Base-by-base conservation (phyloP, 2,113 vertebrate genomes). In the Datnioides undecimradiatus region DNA sequence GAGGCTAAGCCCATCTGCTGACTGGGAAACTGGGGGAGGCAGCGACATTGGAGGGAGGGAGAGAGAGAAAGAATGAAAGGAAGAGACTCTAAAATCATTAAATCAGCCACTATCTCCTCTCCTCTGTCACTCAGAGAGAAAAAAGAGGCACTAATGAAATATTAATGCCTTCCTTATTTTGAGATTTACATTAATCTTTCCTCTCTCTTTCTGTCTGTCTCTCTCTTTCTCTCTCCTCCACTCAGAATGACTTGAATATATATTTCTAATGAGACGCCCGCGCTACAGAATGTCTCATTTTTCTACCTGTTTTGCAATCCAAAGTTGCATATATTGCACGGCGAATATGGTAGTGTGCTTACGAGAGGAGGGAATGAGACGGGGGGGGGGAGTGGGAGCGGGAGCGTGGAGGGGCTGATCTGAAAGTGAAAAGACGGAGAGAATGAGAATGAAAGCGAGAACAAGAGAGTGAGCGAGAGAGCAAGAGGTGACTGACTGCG, bases 121-220 rank as follows among this genome's bases (percentile, higher is more conserved):
- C 90, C 92, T 94, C 95, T 96, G 97, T 96, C 97, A 96, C 92
- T 96, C 96, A 97, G 91, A 80, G 21, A 94, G 79, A 96, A 95
- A 96, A 97, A 96, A 96, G 96, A 95, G 93, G 93, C 92, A 91
- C 94, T 97, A 97, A 98, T 98, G 96, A 97, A 98, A 97, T 97
- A 97, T 97, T 97, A 96, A 98, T 97, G 96, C 85, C 88, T 93
- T 92, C 93, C 93, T 94, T 96, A 86, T 95, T 95, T 96, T 95
- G 93, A 93, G 93, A 94, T 94, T 95, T 94, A 94, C 92, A 88
- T 95, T 96, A 94, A 96, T 97, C 96, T 95, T 88, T 91, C 79
- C 86, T 73, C 85, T 88, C 88, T 80, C 80, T 80, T 67, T 81
- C 80, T 68, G 23, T 82, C 85, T 81, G 23, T 70, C 64, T 82